Conservation (phyloP, 2,888 invertebrate species). For the Myopa testacea region DNA sequence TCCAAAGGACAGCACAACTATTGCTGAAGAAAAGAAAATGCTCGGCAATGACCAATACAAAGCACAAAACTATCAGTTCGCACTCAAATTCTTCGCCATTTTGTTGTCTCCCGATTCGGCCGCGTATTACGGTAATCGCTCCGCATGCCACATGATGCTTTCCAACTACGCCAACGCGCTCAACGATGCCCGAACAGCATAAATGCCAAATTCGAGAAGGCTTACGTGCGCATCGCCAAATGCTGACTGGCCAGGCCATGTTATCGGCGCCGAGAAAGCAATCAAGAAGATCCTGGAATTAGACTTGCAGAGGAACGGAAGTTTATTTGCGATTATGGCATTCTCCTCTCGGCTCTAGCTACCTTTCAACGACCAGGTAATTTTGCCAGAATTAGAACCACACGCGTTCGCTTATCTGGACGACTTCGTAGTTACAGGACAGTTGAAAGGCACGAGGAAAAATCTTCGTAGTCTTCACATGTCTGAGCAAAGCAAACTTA, state of each 20-base stretch:
- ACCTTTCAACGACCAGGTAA: no score
- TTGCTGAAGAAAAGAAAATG: conserved; percentile 88
- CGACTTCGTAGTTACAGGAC: no score
- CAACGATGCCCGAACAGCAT: conserved; percentile 83
- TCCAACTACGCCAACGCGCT: conserved; percentile 84
- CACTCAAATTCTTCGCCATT: conserved; percentile 88
- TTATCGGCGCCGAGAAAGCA: conserved; percentile 80
- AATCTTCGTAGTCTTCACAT: no score
- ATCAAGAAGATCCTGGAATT: conserved; percentile 76
- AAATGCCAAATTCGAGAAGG: conserved; percentile 84
- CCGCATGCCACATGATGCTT: conserved; percentile 95
- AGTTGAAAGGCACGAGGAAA: no score
- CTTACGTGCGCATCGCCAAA: conserved; percentile 83
- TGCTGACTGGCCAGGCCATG: conserved; percentile 84
- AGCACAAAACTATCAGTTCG: conserved; percentile 87
- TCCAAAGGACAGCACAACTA: conserved; percentile 67
- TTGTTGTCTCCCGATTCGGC: conserved; percentile 86
- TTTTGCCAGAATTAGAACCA: no score
- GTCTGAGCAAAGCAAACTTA: no score
- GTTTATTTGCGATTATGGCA: no score
- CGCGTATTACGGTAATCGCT: conserved; percentile 90
- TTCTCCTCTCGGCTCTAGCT: no score
- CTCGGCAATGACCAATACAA: conserved; percentile 90
- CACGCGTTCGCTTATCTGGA: no score
- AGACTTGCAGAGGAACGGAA: conserved; percentile 75